A percentile compares a stretch with the other conserved stretches of the same genome.
Evolutionary conservation across 1,140 invertebrate genomes (phyloP).

Genomic region (Acyrthosiphon pisum): DNA sequence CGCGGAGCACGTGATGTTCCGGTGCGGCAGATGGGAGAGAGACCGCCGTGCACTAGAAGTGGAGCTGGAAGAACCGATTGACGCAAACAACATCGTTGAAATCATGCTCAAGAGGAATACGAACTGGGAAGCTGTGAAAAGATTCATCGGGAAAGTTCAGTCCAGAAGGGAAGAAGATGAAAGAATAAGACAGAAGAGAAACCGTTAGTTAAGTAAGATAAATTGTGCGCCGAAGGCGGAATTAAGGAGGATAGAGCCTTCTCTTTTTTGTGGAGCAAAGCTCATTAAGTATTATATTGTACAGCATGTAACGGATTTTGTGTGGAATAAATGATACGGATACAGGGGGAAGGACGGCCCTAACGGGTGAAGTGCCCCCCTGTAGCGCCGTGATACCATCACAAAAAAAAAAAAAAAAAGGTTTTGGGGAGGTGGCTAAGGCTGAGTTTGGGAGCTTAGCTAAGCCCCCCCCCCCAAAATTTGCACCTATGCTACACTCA

Average conservation of each 20-base stretch:
- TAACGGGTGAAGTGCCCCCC: too few relatives aligned
- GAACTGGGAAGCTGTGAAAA: background rate
- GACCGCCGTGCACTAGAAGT: background rate
- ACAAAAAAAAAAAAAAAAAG: too few relatives aligned
- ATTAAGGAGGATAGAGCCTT: background rate
- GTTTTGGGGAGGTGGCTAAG: too few relatives aligned
- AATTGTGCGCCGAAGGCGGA: background rate
- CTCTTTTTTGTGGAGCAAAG: background rate
- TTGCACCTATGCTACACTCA: too few relatives aligned
- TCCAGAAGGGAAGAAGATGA: background rate
- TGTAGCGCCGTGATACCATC: too few relatives aligned
- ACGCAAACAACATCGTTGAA: rapidly evolving
- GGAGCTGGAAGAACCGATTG: background rate
- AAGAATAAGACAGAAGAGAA: background rate
- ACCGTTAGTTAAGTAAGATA: background rate
- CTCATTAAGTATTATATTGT: too few relatives aligned
- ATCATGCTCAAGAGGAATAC: background rate
- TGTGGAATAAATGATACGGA: too few relatives aligned
- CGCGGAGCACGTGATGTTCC: background rate
- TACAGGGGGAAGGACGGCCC: too few relatives aligned
- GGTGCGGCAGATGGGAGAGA: background rate
- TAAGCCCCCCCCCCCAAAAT: too few relatives aligned
- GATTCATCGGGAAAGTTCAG: background rate
- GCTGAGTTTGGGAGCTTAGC: too few relatives aligned
- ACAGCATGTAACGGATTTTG: too few relatives aligned